Evolutionary conservation across 1,140 invertebrate genomes (phyloP).

Genomic region (Venustaconcha ellipsiformis): DNA sequence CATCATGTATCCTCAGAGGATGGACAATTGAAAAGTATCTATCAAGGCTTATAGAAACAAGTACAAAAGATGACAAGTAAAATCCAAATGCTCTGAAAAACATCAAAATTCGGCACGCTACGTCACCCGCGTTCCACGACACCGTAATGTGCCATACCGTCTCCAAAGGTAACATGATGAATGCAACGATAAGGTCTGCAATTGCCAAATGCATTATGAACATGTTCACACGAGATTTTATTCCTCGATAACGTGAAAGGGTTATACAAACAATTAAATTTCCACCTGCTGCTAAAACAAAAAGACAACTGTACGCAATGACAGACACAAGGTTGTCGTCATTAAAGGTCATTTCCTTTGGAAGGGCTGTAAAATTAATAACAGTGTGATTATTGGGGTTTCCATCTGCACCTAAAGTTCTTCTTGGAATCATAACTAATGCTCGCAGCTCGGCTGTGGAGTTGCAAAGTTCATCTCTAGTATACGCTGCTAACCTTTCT

Average conservation of each 20-base stretch:
- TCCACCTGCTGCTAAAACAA: constrained; percentile 86
- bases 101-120: constrained; percentile 79
- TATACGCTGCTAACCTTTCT: no score
- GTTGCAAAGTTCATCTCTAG: no score
- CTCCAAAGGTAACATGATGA: constrained; percentile 84
- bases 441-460: no score
- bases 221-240: constrained; percentile 80
- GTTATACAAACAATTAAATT: constrained; percentile 83
- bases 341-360: no score
- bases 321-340: no score
- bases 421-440: no score
- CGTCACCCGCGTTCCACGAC: constrained; percentile 81
- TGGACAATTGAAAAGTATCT: constrained; percentile 82
- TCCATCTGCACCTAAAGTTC: no score
- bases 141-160: constrained; percentile 82
- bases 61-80: constrained; percentile 82
- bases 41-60: constrained; percentile 84
- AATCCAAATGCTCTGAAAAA: constrained; percentile 83
- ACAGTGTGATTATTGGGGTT: no score
- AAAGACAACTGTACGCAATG: constrained; percentile 79
- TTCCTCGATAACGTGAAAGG: constrained; percentile 76
- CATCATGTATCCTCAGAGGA: constrained; percentile 78
- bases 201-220: constrained; percentile 82
- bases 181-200: constrained; percentile 83
- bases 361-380: no score